These are phyloP conservation scores for Nothobranchius furzeri DNA, from an alignment of 2,113 vertebrate genomes.

Conservation along the genomic window DNA sequence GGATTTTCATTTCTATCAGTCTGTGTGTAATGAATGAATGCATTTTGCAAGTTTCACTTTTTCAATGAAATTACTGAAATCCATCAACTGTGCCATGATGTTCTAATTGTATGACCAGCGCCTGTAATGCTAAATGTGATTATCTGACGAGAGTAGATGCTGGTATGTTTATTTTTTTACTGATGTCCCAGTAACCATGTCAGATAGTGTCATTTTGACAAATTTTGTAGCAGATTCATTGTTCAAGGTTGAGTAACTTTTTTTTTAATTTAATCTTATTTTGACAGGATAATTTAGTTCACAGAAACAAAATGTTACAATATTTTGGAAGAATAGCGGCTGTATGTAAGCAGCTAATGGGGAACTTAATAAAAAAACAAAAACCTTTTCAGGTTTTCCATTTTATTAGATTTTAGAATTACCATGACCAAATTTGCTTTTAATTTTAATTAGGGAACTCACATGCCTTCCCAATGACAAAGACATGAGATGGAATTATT, in stretches of 20 bases:
- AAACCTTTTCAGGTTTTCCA: neutral
- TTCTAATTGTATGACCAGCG: too few species aligned
- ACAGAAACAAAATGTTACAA: neutral
- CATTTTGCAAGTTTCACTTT: too few species aligned
- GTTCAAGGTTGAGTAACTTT: neutral
- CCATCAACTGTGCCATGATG: too few species aligned
- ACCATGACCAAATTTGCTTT: neutral
- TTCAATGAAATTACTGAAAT: too few species aligned
- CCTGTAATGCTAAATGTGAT: neutral
- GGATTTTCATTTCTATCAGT: too few species aligned
- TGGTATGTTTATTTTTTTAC: neutral
- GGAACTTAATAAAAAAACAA: too few species aligned
- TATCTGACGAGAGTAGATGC: neutral
- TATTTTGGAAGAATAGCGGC: too few species aligned
- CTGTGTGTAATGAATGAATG: too few species aligned
- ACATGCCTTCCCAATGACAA: neutral
- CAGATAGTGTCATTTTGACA: neutral
- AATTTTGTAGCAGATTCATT: neutral
- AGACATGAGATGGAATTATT: neutral
- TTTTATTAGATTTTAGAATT: neutral
- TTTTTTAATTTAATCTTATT: neutral
- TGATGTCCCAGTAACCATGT: neutral
- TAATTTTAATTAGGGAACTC: neutral
- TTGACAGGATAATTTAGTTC: neutral
- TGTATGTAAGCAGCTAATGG: too few species aligned